Evolutionary conservation across 2,888 invertebrate genomes (phyloP).

Genomic region (Neoitamus cyanurus): DNA sequence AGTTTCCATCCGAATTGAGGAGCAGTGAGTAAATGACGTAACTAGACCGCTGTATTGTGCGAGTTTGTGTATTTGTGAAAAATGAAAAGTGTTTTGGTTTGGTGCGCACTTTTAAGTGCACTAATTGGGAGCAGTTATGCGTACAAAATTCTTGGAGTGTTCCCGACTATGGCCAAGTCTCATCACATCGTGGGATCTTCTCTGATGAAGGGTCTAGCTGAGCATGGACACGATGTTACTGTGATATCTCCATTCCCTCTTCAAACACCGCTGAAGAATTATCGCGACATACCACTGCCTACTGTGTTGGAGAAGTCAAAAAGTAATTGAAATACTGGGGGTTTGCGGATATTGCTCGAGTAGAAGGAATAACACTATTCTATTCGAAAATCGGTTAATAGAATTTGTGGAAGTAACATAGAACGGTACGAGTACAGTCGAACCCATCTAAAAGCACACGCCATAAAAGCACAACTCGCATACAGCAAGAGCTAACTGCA

Average conservation of each 20-base stretch:
- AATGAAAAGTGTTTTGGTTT: constrained; percentile 11
- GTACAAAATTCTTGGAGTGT: constrained; percentile 42
- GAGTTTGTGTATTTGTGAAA: not conserved
- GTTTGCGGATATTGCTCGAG: too few species aligned
- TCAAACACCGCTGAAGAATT: constrained; percentile 57
- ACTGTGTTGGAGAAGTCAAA: constrained; percentile 33
- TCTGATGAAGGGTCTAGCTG: constrained; percentile 60
- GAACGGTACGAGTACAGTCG: too few species aligned
- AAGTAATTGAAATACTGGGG: too few species aligned
- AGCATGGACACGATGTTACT: constrained; percentile 63
- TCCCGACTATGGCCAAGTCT: constrained; percentile 51
- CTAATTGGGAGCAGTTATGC: not conserved
- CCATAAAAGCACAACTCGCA: too few species aligned
- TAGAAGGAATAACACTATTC: too few species aligned
- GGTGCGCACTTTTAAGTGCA: not conserved
- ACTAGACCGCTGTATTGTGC: not conserved
- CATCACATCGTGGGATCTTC: constrained; percentile 61
- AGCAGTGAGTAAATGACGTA: not conserved
- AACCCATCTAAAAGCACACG: too few species aligned
- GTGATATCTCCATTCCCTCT: constrained; percentile 60
- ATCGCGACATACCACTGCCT: constrained; percentile 56
- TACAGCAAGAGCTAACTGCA: too few species aligned
- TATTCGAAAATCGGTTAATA: too few species aligned
- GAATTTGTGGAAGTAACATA: too few species aligned
- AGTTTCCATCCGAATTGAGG: not conserved